phyloP scores from a whole-genome alignment of 2,888 invertebrate species.

The Sinohyriopsis cumingii region DNA sequence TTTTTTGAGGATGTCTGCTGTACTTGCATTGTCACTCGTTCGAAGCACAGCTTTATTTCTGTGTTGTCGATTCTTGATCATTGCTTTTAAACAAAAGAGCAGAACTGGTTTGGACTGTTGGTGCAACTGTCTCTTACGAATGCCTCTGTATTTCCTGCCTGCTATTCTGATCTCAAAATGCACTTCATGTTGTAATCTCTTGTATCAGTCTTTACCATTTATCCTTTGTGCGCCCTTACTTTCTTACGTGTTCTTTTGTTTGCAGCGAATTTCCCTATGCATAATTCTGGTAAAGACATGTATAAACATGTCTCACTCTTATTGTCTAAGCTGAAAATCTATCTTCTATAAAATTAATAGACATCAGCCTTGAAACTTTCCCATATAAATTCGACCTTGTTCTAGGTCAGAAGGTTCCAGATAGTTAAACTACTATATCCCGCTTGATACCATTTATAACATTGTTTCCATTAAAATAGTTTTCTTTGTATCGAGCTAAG shows the following conservation, averaged over 20 bases:
- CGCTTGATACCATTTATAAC: no score
- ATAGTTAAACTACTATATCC: not conserved
- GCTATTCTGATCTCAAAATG: conserved; percentile 8
- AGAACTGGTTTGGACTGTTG: no score
- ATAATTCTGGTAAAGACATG: conserved; percentile 16
- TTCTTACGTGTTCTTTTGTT: conserved; percentile 13
- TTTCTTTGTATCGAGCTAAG: no score
- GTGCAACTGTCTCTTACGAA: not conserved
- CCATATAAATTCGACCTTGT: conserved; percentile 8
- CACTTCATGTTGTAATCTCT: conserved; percentile 11
- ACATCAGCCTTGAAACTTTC: conserved; percentile 8
- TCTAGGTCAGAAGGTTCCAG: not conserved
- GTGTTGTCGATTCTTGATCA: no score
- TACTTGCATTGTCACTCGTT: no score
- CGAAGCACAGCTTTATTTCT: no score
- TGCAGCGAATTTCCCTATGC: conserved; percentile 7
- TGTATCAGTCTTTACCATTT: conserved; percentile 8
- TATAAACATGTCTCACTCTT: conserved; percentile 3
- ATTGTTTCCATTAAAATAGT: no score
- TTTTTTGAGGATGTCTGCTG: no score
- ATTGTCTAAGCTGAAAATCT: conserved; percentile 14
- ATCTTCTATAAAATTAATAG: not conserved
- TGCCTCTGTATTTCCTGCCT: conserved; percentile 7
- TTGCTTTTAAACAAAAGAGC: no score
- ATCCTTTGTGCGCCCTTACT: not conserved